Evolutionary conservation across 2,113 vertebrate genomes (phyloP).

Genomic region (Malurus elegans): DNA sequence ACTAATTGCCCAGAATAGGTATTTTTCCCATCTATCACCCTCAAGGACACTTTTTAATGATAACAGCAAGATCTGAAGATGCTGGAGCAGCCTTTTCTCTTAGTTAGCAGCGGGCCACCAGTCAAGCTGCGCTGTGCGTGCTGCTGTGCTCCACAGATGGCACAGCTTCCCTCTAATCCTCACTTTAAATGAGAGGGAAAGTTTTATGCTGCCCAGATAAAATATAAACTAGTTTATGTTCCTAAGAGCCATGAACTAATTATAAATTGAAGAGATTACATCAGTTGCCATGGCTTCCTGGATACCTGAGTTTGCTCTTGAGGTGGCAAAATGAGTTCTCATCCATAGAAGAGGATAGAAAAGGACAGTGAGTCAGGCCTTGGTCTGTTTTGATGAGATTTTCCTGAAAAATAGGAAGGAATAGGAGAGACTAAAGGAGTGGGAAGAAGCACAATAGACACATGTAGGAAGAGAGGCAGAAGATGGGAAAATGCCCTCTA

Average conservation of each 20-base stretch:
- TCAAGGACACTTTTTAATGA: background rate
- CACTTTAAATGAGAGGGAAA: background rate
- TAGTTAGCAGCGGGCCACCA: background rate
- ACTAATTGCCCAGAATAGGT: background rate
- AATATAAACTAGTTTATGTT: background rate
- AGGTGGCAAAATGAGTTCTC: background rate
- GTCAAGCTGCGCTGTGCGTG: accelerated
- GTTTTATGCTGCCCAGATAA: background rate
- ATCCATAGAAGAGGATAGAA: background rate
- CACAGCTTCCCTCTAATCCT: background rate
- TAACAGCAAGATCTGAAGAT: background rate
- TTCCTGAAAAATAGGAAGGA: background rate
- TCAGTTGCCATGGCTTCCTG: background rate
- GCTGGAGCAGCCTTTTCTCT: background rate
- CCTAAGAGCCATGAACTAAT: background rate
- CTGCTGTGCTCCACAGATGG: background rate
- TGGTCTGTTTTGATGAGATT: background rate
- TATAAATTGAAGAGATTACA: background rate
- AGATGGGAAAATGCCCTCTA: background rate
- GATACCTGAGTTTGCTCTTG: background rate
- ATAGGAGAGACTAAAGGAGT: background rate
- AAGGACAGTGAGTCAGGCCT: background rate
- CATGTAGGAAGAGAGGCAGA: background rate
- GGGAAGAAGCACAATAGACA: background rate
- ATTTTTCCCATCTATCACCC: background rate